Evolutionary conservation across 2,113 vertebrate genomes (phyloP).

Genomic region (Centrocercus urophasianus): DNA sequence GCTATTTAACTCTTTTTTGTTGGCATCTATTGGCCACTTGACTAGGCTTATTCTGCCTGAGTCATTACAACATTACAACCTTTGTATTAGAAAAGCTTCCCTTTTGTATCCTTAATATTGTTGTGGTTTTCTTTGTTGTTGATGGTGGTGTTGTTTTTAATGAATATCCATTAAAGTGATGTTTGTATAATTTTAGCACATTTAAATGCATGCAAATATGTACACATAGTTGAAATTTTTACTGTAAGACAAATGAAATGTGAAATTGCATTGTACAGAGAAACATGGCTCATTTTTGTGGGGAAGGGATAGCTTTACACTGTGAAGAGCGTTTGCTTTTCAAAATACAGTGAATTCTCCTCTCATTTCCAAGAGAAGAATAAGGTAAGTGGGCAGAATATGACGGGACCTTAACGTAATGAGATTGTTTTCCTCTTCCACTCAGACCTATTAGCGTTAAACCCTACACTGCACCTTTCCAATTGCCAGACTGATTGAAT

Average conservation of each 20-base stretch:
- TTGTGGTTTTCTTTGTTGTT: not conserved
- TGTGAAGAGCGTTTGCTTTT: not conserved
- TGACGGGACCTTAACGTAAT: not conserved
- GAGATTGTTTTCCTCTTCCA: not conserved
- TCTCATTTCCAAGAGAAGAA: not conserved
- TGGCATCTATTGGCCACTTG: not conserved
- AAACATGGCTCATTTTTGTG: rapidly evolving
- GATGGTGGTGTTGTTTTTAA: not conserved
- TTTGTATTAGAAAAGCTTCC: not conserved
- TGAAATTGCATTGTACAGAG: not conserved
- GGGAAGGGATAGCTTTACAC: not conserved
- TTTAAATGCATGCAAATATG: not conserved
- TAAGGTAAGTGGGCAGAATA: not conserved
- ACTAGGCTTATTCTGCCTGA: not conserved
- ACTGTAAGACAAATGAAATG: not conserved
- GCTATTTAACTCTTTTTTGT: not conserved
- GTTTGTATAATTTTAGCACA: not conserved
- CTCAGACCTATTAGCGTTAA: not conserved
- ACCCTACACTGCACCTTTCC: not conserved
- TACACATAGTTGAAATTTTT: not conserved
- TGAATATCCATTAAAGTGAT: not conserved
- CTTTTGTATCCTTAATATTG: not conserved
- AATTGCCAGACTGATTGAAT: not conserved
- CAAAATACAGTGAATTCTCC: not conserved
- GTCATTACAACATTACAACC: not conserved